These are phyloP conservation scores for Anaspis maculata DNA, from an alignment of 2,888 invertebrate genomes.

Conservation along the genomic window DNA sequence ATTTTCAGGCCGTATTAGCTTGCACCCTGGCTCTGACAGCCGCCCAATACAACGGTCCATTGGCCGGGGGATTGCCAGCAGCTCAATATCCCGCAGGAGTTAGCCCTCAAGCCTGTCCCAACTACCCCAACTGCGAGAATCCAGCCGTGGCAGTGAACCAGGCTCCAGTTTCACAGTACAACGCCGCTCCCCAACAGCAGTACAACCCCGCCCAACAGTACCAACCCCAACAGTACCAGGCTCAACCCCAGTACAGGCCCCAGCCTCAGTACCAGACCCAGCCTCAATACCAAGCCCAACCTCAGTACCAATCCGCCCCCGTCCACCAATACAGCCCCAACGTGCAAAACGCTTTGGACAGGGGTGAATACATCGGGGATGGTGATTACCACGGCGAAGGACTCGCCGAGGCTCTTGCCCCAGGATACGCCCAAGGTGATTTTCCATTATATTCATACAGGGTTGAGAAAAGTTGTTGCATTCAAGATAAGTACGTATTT, in stretches of 20 bases:
- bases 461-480: constrained; percentile 1
- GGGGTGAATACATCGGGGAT: constrained; percentile 34
- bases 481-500: too few relatives aligned
- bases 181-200: constrained; percentile 8
- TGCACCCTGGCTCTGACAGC: constrained; percentile 23
- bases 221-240: not conserved
- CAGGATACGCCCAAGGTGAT: constrained; percentile 26
- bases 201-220: constrained; percentile 16
- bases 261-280: constrained; percentile 21
- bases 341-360: constrained; percentile 30
- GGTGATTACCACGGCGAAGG: constrained; percentile 34
- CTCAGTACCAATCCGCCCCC: constrained; percentile 11
- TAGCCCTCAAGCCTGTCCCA: constrained; percentile 31
- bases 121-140: constrained; percentile 32
- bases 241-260: constrained; percentile 15
- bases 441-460: not conserved
- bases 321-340: constrained; percentile 24
- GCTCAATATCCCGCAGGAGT: constrained; percentile 32
- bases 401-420: constrained; percentile 31
- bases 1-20: constrained; percentile 29
- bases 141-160: constrained; percentile 27
- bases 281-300: constrained; percentile 18
- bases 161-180: constrained; percentile 14
- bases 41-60: constrained; percentile 29
- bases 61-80: constrained; percentile 31